These are phyloP conservation scores for Spizella passerina DNA, from an alignment of 2,797 vertebrate genomes.

Conservation along the genomic window DNA sequence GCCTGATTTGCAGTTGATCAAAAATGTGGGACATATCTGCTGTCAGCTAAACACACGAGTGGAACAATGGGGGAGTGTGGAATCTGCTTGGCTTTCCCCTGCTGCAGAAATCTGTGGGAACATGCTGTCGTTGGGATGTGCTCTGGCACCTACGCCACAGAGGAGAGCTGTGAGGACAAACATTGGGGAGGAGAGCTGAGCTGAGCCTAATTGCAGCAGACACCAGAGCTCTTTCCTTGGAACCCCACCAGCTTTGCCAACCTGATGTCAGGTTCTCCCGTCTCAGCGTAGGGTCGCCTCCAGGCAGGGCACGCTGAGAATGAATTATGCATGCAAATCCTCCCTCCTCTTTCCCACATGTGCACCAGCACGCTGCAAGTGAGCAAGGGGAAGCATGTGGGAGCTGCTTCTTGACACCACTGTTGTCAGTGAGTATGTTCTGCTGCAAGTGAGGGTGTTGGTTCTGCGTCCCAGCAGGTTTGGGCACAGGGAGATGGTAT, in stretches of 20 bases:
- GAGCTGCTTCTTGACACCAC: neutral
- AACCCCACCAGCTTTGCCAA: constrained; percentile 19
- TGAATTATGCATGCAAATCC: neutral
- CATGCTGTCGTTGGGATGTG: constrained; percentile 53
- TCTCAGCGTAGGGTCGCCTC: neutral
- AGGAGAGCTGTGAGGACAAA: constrained; percentile 67
- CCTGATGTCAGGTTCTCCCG: constrained; percentile 47
- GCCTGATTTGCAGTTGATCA: neutral
- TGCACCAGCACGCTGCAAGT: neutral
- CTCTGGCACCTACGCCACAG: constrained; percentile 50
- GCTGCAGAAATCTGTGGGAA: constrained; percentile 51
- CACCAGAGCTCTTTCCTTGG: neutral
- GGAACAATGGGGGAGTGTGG: constrained; percentile 21
- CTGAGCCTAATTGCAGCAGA: constrained; percentile 57
- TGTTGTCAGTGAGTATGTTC: neutral
- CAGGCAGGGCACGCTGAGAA: neutral
- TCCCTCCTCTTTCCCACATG: neutral
- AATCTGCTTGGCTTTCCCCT: constrained; percentile 53
- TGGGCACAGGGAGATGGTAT: neutral
- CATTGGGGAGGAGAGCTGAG: constrained; percentile 40
- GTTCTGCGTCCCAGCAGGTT: neutral
- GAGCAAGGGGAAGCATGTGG: neutral
- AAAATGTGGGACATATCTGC: neutral
- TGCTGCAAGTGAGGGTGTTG: neutral
- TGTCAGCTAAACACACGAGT: constrained; percentile 4